Percentiles rank a stretch among this genome's conserved stretches.
phyloP scores from a whole-genome alignment of 2,113 vertebrate genomes.

The human region GRCh38 chr15:100271501-100272000 shows the following conservation, averaged over 20 bases:
- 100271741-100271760: background rate
- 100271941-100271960: background rate
- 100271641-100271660: background rate
- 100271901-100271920: background rate
- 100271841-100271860: background rate
- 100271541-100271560: background rate
- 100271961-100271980: background rate
- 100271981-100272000: background rate
- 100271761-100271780: background rate
- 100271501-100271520: background rate
- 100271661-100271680: background rate
- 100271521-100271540: background rate
- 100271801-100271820: background rate
- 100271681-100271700: background rate
- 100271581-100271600: too few relatives aligned
- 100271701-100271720: background rate
- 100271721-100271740: background rate
- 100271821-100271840: background rate
- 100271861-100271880: background rate
- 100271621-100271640: background rate
- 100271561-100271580: background rate
- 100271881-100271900: background rate
- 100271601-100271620: background rate
- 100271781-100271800: background rate
- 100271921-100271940: background rate